These are phyloP conservation scores for Tenthredo livida DNA, from an alignment of 2,888 invertebrate species.

Conservation along the genomic window DNA sequence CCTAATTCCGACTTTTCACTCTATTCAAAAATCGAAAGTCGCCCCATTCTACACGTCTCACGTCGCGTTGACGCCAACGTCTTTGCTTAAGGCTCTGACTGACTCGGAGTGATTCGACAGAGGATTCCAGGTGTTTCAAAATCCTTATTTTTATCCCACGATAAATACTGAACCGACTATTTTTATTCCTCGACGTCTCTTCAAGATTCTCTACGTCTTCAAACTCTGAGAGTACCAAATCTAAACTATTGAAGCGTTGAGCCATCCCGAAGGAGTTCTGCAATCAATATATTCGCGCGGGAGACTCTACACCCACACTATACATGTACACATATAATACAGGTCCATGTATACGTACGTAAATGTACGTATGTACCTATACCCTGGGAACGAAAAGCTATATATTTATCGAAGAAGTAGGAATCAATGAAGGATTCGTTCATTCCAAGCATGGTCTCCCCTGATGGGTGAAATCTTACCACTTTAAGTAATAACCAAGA, in stretches of 20 bases:
- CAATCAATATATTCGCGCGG: constrained; percentile 34
- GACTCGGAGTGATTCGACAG: not conserved
- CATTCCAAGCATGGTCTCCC: constrained; percentile 10
- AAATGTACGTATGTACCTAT: no score
- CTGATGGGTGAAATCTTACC: constrained; percentile 16
- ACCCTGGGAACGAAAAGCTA: not conserved
- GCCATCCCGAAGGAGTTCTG: constrained; percentile 32
- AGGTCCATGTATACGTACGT: not conserved
- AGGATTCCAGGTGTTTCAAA: not conserved
- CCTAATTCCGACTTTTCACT: not conserved
- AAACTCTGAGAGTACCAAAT: constrained; percentile 3
- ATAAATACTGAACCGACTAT: not conserved
- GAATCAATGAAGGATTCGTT: constrained; percentile 18
- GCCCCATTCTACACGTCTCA: not conserved
- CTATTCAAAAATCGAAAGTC: not conserved
- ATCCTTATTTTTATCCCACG: not conserved
- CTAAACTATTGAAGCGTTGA: constrained; percentile 47
- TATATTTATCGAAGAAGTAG: constrained; percentile 31
- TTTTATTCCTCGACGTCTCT: not conserved
- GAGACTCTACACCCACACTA: constrained; percentile 9
- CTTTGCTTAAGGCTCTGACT: not conserved
- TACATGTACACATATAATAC: not conserved
- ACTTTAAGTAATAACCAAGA: constrained; percentile 45
- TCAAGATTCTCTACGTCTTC: not conserved
- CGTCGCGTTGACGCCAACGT: constrained; percentile 2